These are phyloP conservation scores for Urosaurus nigricauda DNA, from an alignment of 2,797 vertebrate genomes.

Conservation along the genomic window DNA sequence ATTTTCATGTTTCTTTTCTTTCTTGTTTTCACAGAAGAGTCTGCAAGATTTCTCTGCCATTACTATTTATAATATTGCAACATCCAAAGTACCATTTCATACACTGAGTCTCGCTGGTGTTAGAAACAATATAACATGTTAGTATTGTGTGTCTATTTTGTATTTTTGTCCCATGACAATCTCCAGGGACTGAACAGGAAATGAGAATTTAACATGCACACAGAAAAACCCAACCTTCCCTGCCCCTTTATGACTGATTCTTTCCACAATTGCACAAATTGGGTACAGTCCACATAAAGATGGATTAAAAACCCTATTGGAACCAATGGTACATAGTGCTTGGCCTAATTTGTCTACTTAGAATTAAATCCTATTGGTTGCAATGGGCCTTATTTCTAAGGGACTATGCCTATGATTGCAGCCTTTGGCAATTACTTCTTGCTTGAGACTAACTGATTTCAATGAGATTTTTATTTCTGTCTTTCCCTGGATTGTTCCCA, in stretches of 20 bases:
- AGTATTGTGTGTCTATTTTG: not conserved
- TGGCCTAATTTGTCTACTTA: not conserved
- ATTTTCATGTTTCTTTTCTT: not conserved
- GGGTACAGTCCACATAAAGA: not conserved
- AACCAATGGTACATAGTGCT: not conserved
- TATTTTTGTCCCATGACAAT: not conserved
- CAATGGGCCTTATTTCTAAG: not conserved
- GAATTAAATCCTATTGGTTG: not conserved
- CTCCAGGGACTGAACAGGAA: not conserved
- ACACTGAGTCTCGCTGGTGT: not conserved
- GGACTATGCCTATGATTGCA: not conserved
- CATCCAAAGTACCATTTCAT: not conserved
- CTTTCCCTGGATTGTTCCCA: slow-evolving; percentile 2
- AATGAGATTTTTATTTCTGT: not conserved
- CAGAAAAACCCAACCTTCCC: not conserved
- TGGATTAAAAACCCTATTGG: not conserved
- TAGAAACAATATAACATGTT: not conserved
- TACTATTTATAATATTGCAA: not conserved
- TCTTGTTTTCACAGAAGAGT: not conserved
- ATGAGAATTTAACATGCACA: not conserved
- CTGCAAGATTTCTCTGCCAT: not conserved
- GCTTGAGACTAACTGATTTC: not conserved
- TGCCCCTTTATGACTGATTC: not conserved
- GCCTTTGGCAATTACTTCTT: not conserved
- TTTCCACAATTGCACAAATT: not conserved